Conservation (phyloP, 2,797 vertebrate species). For the Sciaenops ocellatus region DNA sequence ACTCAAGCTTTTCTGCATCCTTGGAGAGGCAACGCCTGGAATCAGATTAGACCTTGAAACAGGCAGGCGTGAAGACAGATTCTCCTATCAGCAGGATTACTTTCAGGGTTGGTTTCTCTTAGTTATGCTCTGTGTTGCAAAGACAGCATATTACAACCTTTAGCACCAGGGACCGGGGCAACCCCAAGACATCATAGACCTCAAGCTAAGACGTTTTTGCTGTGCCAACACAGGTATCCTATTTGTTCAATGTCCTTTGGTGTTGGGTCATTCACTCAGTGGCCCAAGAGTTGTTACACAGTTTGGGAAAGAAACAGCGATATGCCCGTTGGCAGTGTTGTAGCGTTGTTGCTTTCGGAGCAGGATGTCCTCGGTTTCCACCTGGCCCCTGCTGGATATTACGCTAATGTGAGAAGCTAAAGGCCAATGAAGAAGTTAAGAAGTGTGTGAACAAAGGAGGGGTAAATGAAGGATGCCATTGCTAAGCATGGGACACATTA, state of each 20-base stretch:
- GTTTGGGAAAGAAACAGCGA: conserved; percentile 40
- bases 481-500: background rate
- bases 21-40: conserved; percentile 9
- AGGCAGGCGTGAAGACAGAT: background rate
- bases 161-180: background rate
- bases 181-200: background rate
- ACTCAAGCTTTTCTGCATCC: conserved; percentile 34
- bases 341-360: conserved; percentile 9
- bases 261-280: conserved; percentile 29
- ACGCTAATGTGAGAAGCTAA: conserved; percentile 15
- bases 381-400: conserved; percentile 15
- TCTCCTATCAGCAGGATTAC: conserved; percentile 10
- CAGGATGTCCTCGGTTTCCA: conserved; percentile 44
- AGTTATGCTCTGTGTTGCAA: background rate
- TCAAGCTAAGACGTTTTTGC: background rate
- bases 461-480: background rate
- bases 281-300: background rate
- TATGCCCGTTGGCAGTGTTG: conserved; percentile 37
- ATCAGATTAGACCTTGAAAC: conserved; percentile 14
- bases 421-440: conserved; percentile 13
- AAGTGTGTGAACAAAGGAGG: conserved; percentile 27
- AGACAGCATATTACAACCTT: background rate
- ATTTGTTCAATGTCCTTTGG: conserved; percentile 39
- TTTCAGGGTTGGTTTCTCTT: conserved; percentile 5
- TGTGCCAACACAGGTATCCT: conserved; percentile 37